These are phyloP conservation scores for Oncorhynchus clarkii DNA, from an alignment of 2,113 vertebrate genomes.

Conservation along the genomic window DNA sequence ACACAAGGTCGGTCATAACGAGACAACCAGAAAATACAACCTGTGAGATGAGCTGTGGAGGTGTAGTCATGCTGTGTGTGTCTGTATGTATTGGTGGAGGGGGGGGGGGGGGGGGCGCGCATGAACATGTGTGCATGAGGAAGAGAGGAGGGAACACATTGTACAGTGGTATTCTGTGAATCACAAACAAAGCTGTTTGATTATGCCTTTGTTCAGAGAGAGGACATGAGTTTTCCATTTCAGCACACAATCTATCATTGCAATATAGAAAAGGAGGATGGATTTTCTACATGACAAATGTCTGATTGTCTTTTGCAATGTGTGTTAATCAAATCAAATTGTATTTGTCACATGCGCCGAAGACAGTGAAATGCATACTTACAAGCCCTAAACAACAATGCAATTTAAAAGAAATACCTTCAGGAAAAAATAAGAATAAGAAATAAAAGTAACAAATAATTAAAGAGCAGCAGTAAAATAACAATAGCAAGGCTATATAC, in stretches of 20 bases:
- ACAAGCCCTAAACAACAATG: no score
- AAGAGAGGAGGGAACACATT: slow-evolving; percentile 19
- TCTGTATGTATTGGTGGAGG: not conserved
- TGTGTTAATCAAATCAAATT: not conserved
- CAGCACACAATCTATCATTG: not conserved
- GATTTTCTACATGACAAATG: not conserved
- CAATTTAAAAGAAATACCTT: no score
- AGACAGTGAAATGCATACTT: no score
- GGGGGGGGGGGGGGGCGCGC: not conserved
- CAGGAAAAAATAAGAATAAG: no score
- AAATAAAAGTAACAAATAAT: no score
- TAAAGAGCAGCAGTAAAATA: no score
- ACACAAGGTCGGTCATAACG: not conserved
- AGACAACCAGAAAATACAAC: not conserved
- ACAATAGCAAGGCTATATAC: no score
- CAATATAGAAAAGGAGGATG: not conserved
- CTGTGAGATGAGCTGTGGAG: not conserved
- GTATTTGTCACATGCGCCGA: no score
- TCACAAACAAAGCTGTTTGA: slow-evolving; percentile 42
- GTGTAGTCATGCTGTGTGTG: not conserved
- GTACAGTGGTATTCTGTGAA: slow-evolving; percentile 11
- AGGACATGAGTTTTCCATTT: slow-evolving; percentile 24
- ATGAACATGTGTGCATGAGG: not conserved
- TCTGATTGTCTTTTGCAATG: not conserved
- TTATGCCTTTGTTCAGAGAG: slow-evolving; percentile 28